A percentile compares a stretch with the other conserved stretches of the same genome.
phyloP scores from a whole-genome alignment of 2,113 vertebrate species.

The Herpailurus yagouaroundi region DNA sequence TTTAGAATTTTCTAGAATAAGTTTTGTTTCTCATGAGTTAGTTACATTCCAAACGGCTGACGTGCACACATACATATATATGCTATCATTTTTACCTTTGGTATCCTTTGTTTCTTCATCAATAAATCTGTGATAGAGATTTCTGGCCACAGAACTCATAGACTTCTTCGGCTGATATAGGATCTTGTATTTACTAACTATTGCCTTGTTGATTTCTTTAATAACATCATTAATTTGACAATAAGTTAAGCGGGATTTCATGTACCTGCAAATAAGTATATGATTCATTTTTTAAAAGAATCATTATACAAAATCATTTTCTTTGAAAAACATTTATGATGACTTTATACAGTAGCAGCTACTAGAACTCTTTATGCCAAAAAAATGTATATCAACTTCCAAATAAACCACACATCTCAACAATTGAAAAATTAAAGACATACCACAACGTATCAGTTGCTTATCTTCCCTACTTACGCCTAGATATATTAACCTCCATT shows the following conservation, averaged over 20 bases:
- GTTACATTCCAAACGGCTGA: background rate
- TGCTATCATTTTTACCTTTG: slow-evolving; percentile 85
- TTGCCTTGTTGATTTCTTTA: slow-evolving; percentile 89
- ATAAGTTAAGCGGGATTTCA: slow-evolving; percentile 86
- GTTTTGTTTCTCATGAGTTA: background rate
- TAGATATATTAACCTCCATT: background rate
- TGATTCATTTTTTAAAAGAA: slow-evolving; percentile 9
- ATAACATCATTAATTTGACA: slow-evolving; percentile 91
- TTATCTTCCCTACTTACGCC: background rate
- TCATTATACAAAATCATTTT: slow-evolving; percentile 28
- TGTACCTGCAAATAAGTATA: slow-evolving; percentile 69
- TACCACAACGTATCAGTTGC: background rate
- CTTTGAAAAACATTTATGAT: background rate
- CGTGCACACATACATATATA: background rate
- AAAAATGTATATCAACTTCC: background rate
- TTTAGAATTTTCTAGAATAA: slow-evolving; percentile 12
- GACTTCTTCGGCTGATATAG: slow-evolving; percentile 85
- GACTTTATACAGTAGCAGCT: background rate
- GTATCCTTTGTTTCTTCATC: slow-evolving; percentile 92
- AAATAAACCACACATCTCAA: slow-evolving; percentile 21
- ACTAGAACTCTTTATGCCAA: background rate
- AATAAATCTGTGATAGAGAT: slow-evolving; percentile 89
- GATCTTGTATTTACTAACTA: slow-evolving; percentile 92
- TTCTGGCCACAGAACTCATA: slow-evolving; percentile 83
- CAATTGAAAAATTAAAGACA: background rate